These are phyloP conservation scores for Dallia pectoralis DNA, from an alignment of 2,797 vertebrate species.

Conservation along the genomic window DNA sequence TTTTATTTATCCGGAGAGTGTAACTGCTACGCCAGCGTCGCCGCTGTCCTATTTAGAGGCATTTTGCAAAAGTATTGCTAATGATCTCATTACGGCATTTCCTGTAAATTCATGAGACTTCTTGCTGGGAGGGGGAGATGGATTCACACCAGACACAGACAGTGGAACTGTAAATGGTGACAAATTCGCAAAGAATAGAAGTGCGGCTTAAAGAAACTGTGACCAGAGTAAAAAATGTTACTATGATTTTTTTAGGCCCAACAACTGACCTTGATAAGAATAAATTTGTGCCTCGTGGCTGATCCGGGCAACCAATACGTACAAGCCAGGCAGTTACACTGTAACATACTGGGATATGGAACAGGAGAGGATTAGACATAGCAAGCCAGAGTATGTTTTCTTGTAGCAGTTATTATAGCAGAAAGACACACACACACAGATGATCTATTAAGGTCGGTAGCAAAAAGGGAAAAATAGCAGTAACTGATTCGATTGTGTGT, in stretches of 20 bases:
- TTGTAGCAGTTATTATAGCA: slow-evolving; percentile 67
- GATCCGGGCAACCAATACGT: slow-evolving; percentile 14
- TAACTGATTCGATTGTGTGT: slow-evolving; percentile 1
- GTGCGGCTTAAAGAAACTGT: slow-evolving; percentile 38
- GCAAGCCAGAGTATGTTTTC: slow-evolving; percentile 72
- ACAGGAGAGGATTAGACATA: slow-evolving; percentile 67
- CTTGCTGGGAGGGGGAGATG: slow-evolving; percentile 45
- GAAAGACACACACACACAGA: neutral
- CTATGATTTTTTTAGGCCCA: too few species aligned
- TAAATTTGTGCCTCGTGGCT: too few species aligned
- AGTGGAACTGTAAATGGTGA: slow-evolving; percentile 20
- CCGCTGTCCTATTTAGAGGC: slow-evolving; percentile 38
- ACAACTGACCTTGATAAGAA: too few species aligned
- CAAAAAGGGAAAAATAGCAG: slow-evolving; percentile 28
- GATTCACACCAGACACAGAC: slow-evolving; percentile 27
- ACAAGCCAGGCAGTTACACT: slow-evolving; percentile 53
- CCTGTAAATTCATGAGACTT: slow-evolving; percentile 52
- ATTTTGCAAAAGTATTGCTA: slow-evolving; percentile 56
- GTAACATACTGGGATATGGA: slow-evolving; percentile 69
- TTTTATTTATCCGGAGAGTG: slow-evolving; percentile 50
- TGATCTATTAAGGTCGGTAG: slow-evolving; percentile 14
- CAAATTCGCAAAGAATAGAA: slow-evolving; percentile 24
- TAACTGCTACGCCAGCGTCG: slow-evolving; percentile 40
- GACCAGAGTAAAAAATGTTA: slow-evolving; percentile 37
- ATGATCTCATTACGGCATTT: slow-evolving; percentile 68